Conservation (phyloP, 2,113 vertebrate species). For the Rhegmatorhina hoffmannsi region DNA sequence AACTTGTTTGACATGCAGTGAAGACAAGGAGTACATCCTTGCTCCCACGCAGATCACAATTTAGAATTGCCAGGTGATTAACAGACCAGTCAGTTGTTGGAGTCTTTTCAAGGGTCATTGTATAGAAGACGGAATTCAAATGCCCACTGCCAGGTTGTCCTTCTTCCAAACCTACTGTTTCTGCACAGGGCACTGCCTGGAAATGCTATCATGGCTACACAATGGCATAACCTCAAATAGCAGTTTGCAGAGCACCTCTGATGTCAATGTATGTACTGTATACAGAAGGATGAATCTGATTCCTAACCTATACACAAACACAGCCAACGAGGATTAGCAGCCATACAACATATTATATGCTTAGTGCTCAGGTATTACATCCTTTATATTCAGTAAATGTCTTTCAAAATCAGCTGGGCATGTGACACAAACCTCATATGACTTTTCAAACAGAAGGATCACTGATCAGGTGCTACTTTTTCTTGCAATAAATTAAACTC, state of each 20-base stretch:
- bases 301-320: not conserved
- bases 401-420: not conserved
- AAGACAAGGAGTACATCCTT: not conserved
- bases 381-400: not conserved
- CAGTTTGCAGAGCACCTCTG: not conserved
- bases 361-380: not conserved
- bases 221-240: not conserved
- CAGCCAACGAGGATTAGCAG: not conserved
- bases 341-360: not conserved
- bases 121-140: not conserved
- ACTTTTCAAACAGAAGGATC: not conserved
- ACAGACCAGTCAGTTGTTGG: not conserved
- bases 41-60: not conserved
- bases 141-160: not conserved
- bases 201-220: not conserved
- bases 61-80: not conserved
- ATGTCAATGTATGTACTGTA: not conserved
- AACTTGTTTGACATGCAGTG: not conserved
- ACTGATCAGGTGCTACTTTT: not conserved
- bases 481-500: slow-evolving; percentile 1
- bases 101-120: not conserved
- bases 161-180: not conserved
- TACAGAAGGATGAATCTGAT: not conserved
- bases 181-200: not conserved
- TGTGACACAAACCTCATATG: not conserved